A percentile compares a stretch with the other conserved stretches of the same genome.
phyloP scores from a whole-genome alignment of 2,888 invertebrate species.

The Bhutanitis thaidina region DNA sequence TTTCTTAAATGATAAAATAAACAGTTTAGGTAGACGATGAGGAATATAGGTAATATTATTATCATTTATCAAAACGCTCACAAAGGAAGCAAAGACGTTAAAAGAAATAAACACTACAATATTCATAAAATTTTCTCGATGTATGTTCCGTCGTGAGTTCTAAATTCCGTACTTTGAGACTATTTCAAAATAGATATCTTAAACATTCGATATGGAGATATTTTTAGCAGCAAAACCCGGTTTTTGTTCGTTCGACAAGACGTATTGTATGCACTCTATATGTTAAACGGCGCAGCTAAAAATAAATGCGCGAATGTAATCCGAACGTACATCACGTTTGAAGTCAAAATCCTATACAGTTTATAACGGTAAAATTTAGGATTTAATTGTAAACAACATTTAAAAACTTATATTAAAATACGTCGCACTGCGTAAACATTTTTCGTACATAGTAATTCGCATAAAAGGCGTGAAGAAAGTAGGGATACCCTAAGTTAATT shows the following conservation, averaged over 20 bases:
- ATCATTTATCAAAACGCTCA: too few species aligned
- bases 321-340: conserved; percentile 28
- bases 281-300: conserved; percentile 55
- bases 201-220: conserved; percentile 77
- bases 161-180: conserved; percentile 46
- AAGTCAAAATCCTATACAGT: conserved; percentile 5
- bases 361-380: conserved; percentile 23
- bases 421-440: conserved; percentile 49
- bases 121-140: conserved; percentile 3
- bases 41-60: too few species aligned
- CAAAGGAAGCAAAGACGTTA: too few species aligned
- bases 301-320: conserved; percentile 52
- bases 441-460: conserved; percentile 44
- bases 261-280: conserved; percentile 70
- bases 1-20: too few species aligned
- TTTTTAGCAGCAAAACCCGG: conserved; percentile 75
- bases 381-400: conserved; percentile 24
- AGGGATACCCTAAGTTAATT: conserved; percentile 27
- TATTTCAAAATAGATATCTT: conserved; percentile 72
- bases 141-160: conserved; percentile 20
- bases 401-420: conserved; percentile 24
- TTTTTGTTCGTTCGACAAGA: conserved; percentile 61
- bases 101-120: neutral
- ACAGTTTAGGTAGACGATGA: too few species aligned
- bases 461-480: conserved; percentile 27